Conservation (phyloP, 2,113 vertebrate genomes). For the Notechis scutatus region DNA sequence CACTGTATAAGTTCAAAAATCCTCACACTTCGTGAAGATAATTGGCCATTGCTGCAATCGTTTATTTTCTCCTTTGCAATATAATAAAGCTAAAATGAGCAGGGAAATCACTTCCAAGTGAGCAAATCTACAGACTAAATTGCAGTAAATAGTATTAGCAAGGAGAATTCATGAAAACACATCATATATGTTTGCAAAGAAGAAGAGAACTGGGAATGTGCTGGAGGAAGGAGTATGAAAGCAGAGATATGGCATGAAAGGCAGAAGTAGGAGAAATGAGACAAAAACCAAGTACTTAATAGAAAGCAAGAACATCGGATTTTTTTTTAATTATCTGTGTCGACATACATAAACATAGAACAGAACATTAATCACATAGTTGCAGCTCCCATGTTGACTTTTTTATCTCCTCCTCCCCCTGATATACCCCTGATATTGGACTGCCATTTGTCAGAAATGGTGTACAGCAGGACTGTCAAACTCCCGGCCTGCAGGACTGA, state of each 20-base stretch:
- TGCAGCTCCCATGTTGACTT: neutral
- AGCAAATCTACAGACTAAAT: neutral
- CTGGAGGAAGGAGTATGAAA: neutral
- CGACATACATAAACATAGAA: neutral
- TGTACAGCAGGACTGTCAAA: too few species aligned
- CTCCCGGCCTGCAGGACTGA: too few species aligned
- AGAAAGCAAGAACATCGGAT: neutral
- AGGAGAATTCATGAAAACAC: neutral
- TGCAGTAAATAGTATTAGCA: neutral
- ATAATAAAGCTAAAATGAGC: neutral
- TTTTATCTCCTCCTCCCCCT: neutral
- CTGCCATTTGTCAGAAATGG: too few species aligned
- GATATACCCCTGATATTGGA: too few species aligned
- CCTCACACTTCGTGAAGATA: neutral
- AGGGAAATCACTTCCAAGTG: neutral
- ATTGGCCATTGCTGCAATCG: too few species aligned
- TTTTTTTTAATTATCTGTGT: neutral
- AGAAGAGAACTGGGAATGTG: neutral
- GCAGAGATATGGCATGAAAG: neutral
- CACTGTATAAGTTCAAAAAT: neutral
- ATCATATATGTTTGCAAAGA: neutral
- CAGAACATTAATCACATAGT: neutral
- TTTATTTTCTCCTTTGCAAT: neutral
- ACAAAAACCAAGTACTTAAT: neutral
- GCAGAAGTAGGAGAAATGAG: neutral